Evolutionary conservation across 2,113 vertebrate species (phyloP), one percentile per base, ranked within the genome.

Genomic region (Cygnus atratus): DNA sequence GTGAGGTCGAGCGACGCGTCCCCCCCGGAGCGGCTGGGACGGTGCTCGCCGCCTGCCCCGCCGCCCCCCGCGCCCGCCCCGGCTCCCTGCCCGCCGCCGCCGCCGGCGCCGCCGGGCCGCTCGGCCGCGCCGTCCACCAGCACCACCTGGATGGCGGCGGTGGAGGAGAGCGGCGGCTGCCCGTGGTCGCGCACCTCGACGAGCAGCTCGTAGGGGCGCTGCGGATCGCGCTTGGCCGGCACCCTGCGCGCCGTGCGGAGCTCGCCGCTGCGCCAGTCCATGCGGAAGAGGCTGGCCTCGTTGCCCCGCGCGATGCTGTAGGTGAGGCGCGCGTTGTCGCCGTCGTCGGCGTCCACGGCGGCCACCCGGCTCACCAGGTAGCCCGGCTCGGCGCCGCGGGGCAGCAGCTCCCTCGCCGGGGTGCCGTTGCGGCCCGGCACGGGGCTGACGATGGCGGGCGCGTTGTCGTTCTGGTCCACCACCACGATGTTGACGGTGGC

Each of bases 211-310:
- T 98, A 99, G 68, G 98, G 98, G 96, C 98, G 99, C 95, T 99
- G 98, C 43, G 98, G 98, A 97, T 99, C 99, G 67, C 99, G 98
- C 96, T 99, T 99, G 92, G 97, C 96, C 2, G 99, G 98, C 71
- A 99, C 98, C 61, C 98, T 96, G 70, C 99, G 97, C 1, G 99
- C 99, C 0, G 99, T 99, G 81, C 99, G 98, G 20, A 99, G 98
- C 95, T 99, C 99, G 2, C 99, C 99, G 0, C 99, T 99, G 96
- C 99, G 98, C 99, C 99, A 99, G 97, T 99, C 99, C 98, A 99
- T 99, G 70, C 99, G 97, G 91, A 99, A 99, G 74, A 99, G 98
- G 72, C 98, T 98, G 63, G 99, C 98, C 68, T 99, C 99, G 46
- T 99, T 99, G 31, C 99, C 99, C 25, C 98, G 97, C 94, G 98